Percentiles rank a stretch among this genome's conserved stretches.
phyloP scores from a whole-genome alignment of 2,888 invertebrate genomes.

The Amphipoea lucens region DNA sequence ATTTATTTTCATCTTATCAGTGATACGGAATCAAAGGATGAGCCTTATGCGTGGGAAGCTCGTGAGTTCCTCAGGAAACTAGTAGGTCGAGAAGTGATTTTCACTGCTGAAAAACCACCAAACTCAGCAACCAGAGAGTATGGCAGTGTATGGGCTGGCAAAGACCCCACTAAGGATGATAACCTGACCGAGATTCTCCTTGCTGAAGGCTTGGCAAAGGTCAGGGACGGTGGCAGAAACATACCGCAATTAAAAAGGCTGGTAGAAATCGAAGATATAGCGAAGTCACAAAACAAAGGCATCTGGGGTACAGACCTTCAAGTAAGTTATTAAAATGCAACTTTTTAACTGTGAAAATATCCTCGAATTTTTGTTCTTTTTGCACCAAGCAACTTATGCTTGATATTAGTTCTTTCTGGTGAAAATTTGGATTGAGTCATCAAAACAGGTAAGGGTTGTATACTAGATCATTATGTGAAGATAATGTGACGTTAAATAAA shows the following conservation, averaged over 20 bases:
- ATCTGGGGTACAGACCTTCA: conserved; percentile 91
- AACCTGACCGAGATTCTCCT: conserved; percentile 97
- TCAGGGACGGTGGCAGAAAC: conserved; percentile 91
- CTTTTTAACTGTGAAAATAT: neutral
- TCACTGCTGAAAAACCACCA: conserved; percentile 95
- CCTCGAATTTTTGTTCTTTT: neutral
- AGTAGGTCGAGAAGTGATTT: conserved; percentile 97
- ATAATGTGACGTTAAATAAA: neutral
- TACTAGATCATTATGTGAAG: neutral
- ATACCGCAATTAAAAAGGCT: conserved; percentile 92
- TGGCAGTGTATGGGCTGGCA: conserved; percentile 96
- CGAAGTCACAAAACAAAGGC: conserved; percentile 96
- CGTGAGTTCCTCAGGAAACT: conserved; percentile 98
- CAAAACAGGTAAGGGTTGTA: neutral
- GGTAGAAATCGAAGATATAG: conserved; percentile 96
- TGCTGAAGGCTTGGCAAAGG: conserved; percentile 96
- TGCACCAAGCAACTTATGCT: neutral
- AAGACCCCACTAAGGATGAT: conserved; percentile 94
- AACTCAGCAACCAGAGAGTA: conserved; percentile 95
- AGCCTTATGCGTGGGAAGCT: conserved; percentile 99
- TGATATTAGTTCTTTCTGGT: neutral
- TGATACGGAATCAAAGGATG: conserved; percentile 94
- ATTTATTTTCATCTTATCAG: conserved; percentile 74
- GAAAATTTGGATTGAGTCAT: neutral
- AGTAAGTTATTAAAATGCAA: conserved; percentile 69